These are phyloP conservation scores for Phrynocephalus forsythii DNA, from an alignment of 2,797 vertebrate genomes.

Conservation along the genomic window DNA sequence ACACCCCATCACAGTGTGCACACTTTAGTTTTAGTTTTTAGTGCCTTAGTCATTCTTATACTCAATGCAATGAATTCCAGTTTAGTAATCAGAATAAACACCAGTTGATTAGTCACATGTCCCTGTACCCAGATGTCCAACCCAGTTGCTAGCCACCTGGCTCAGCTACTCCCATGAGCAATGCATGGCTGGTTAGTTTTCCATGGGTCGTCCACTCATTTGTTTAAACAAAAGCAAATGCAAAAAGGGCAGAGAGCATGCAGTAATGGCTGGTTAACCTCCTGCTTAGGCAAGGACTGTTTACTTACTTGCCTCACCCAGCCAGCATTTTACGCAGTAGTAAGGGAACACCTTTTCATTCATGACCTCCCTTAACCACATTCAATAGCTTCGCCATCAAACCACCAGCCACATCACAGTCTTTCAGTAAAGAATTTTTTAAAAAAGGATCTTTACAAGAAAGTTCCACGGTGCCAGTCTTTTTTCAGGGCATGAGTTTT, in stretches of 20 bases:
- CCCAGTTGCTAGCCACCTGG: constrained; percentile 17
- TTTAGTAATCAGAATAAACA: background rate
- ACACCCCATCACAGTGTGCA: background rate
- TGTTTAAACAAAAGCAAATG: constrained; percentile 39
- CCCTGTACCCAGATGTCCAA: background rate
- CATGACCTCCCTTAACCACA: background rate
- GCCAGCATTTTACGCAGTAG: background rate
- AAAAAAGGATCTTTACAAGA: background rate
- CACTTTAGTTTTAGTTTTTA: background rate
- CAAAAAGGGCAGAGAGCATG: constrained; percentile 7
- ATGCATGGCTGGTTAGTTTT: background rate
- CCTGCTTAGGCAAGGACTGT: background rate
- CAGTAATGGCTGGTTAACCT: background rate
- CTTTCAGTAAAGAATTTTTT: background rate
- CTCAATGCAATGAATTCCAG: background rate
- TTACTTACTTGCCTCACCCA: constrained; percentile 15
- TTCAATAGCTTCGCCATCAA: background rate
- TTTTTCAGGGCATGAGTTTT: background rate
- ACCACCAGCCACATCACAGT: background rate
- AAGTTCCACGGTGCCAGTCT: background rate
- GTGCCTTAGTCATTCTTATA: background rate
- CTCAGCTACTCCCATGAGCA: background rate
- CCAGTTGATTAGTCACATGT: background rate
- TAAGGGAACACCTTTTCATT: constrained; percentile 3
- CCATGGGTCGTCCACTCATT: constrained; percentile 18